A percentile compares a stretch with the other conserved stretches of the same genome.
Conservation (phyloP, 2,888 invertebrate species). For the Aphodius granarius region DNA sequence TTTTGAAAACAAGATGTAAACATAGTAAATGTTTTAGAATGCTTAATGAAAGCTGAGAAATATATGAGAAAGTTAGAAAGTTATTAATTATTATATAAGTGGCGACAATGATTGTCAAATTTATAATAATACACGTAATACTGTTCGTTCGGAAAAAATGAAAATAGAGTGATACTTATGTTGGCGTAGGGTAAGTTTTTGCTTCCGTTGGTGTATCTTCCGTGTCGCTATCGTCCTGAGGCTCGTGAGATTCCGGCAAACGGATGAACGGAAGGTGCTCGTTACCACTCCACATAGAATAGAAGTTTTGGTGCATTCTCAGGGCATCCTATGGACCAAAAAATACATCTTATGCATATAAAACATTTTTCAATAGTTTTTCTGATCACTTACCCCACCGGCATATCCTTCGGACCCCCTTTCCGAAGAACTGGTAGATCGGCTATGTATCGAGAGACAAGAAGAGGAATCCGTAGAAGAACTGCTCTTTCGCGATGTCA, state of each 20-base stretch:
- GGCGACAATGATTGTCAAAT: not conserved
- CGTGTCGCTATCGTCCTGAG: constrained; percentile 53
- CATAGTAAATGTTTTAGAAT: not conserved
- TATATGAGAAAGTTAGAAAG: not conserved
- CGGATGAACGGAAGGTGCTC: constrained; percentile 54
- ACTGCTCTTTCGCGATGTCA: constrained; percentile 62
- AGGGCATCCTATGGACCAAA: constrained; percentile 47
- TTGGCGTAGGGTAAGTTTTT: constrained; percentile 49
- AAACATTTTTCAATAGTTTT: too few relatives aligned
- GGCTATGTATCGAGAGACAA: constrained; percentile 60
- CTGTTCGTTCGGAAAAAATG: not conserved
- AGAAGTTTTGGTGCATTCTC: constrained; percentile 51
- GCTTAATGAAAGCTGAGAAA: not conserved
- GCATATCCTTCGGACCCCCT: constrained; percentile 54
- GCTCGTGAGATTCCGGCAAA: constrained; percentile 55
- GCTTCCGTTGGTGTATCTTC: constrained; percentile 51
- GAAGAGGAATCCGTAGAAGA: constrained; percentile 64
- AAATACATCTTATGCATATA: too few relatives aligned
- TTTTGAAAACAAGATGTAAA: not conserved
- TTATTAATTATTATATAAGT: not conserved
- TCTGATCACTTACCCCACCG: constrained; percentile 51
- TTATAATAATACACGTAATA: not conserved
- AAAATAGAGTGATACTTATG: not conserved
- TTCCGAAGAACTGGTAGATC: constrained; percentile 58
- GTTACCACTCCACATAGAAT: constrained; percentile 56